Conservation (phyloP, 2,113 vertebrate species). For the Aptenodytes forsteri region DNA sequence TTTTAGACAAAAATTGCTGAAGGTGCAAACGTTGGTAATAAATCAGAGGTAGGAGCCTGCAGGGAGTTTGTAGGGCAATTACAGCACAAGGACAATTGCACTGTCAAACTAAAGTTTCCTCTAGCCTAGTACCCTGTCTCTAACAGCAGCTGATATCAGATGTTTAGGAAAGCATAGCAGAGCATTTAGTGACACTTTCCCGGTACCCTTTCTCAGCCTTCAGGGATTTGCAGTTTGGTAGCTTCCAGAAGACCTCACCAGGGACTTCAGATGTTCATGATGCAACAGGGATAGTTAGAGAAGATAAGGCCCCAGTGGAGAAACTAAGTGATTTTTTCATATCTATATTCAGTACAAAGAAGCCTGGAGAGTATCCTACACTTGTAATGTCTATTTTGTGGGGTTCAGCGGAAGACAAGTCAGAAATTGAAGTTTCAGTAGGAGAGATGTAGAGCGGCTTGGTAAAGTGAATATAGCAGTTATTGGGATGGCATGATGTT, state of each 20-base stretch:
- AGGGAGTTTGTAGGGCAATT: not conserved
- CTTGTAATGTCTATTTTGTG: not conserved
- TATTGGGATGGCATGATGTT: not conserved
- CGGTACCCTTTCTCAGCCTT: not conserved
- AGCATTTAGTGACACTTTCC: not conserved
- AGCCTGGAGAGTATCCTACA: fast-evolving
- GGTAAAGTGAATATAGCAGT: not conserved
- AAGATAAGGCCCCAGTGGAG: not conserved
- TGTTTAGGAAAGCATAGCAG: not conserved
- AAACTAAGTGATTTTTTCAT: not conserved
- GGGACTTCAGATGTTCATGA: not conserved
- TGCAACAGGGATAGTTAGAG: not conserved
- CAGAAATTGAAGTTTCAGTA: not conserved
- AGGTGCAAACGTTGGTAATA: not conserved
- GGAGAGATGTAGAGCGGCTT: fast-evolving
- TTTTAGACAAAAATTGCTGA: not conserved
- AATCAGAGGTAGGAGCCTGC: not conserved
- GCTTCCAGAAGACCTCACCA: not conserved
- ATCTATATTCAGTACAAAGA: not conserved
- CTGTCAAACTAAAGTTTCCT: not conserved
- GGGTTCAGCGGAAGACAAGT: not conserved
- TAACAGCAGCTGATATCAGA: not conserved
- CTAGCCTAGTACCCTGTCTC: not conserved
- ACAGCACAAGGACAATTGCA: not conserved
- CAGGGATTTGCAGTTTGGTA: not conserved